Percentiles rank a stretch among this genome's conserved stretches.
phyloP scores from a whole-genome alignment of 2,888 invertebrate species.

The Polia nebulosa region DNA sequence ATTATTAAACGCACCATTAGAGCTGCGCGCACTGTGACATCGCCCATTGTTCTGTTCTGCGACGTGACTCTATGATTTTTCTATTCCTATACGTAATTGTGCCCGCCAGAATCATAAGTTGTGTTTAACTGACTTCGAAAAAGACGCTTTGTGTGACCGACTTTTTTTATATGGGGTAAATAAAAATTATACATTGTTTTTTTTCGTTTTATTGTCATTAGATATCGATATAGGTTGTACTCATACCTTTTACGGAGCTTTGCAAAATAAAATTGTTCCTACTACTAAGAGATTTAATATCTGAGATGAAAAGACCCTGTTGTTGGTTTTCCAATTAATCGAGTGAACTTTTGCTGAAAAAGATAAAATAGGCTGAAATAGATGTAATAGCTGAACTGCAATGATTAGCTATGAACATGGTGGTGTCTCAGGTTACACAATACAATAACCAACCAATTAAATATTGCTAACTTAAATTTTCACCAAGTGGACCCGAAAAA shows the following conservation, averaged over 20 bases:
- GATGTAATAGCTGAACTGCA: background rate
- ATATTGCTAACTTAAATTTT: too few species aligned
- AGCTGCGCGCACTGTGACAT: slow-evolving; percentile 82
- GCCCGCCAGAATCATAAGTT: slow-evolving; percentile 37
- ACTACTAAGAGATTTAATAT: background rate
- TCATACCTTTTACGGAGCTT: background rate
- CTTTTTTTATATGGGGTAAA: background rate
- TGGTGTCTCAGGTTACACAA: background rate
- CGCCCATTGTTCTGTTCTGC: slow-evolving; percentile 81
- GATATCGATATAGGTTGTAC: background rate
- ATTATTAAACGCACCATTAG: slow-evolving; percentile 87
- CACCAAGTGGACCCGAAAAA: too few species aligned
- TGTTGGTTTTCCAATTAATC: background rate
- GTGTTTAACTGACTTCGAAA: slow-evolving; percentile 27
- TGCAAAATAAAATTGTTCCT: background rate
- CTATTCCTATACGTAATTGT: slow-evolving; percentile 59
- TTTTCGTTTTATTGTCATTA: background rate
- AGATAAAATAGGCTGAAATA: background rate
- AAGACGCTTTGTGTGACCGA: background rate
- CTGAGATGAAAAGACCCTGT: background rate
- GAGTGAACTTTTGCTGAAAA: background rate
- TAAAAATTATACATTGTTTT: background rate
- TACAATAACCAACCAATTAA: too few species aligned
- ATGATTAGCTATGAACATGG: background rate
- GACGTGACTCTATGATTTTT: slow-evolving; percentile 68